Percentiles rank a stretch among this genome's conserved stretches.
Evolutionary conservation across 2,797 vertebrate species (phyloP).

Genomic region (Apodemus agrarius): DNA sequence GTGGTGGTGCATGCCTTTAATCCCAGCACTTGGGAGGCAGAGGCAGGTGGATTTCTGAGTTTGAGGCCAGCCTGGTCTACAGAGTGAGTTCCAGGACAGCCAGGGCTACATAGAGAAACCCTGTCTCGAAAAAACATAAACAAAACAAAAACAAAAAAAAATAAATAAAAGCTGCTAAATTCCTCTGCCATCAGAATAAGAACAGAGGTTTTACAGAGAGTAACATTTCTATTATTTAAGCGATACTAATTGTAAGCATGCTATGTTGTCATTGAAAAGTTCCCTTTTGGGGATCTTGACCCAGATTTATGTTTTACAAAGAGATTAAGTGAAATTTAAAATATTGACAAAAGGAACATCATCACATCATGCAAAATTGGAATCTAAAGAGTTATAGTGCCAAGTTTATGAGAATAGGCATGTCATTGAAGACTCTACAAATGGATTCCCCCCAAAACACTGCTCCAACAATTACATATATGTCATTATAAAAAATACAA

Average conservation of each 20-base stretch:
- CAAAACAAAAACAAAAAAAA: too few species aligned
- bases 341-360: neutral
- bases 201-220: neutral
- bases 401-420: neutral
- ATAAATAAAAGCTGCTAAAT: neutral
- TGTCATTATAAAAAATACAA: neutral
- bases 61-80: too few species aligned
- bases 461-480: neutral
- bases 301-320: neutral
- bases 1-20: too few species aligned
- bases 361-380: neutral
- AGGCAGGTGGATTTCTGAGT: too few species aligned
- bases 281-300: neutral
- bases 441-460: neutral
- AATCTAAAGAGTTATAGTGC: neutral
- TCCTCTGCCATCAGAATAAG: neutral
- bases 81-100: too few species aligned
- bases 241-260: neutral
- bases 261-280: neutral
- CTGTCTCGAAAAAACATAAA: too few species aligned
- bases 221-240: neutral
- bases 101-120: too few species aligned
- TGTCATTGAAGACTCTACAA: neutral
- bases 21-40: too few species aligned
- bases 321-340: slow-evolving; percentile 11